phyloP scores from a whole-genome alignment of 2,888 invertebrate species.

The Eumerus sabulonum region DNA sequence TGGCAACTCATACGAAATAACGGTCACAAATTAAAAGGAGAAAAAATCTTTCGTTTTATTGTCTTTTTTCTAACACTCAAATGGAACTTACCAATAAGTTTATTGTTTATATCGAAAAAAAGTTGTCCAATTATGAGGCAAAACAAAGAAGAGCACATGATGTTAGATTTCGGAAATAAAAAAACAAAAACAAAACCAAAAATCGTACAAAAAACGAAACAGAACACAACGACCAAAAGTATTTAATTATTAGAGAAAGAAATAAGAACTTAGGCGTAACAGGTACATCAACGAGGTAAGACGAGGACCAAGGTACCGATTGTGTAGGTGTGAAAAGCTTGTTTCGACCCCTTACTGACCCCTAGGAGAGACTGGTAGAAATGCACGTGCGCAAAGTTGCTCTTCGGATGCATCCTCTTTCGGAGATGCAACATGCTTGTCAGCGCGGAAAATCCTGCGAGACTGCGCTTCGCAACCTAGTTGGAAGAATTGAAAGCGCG shows the following conservation, averaged over 20 bases:
- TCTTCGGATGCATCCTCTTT: too few species aligned
- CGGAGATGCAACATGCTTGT: too few species aligned
- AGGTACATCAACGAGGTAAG: too few species aligned
- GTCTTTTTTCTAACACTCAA: slow-evolving; percentile 65
- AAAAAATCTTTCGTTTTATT: slow-evolving; percentile 53
- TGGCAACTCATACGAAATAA: slow-evolving; percentile 58
- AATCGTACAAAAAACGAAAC: slow-evolving; percentile 47
- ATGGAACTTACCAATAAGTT: slow-evolving; percentile 69
- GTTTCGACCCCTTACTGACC: too few species aligned
- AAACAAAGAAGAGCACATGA: slow-evolving; percentile 73
- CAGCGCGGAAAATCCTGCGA: too few species aligned
- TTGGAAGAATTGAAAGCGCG: too few species aligned
- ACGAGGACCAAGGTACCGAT: too few species aligned
- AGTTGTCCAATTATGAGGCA: slow-evolving; percentile 73
- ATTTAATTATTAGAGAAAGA: slow-evolving; percentile 42
- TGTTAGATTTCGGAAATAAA: slow-evolving; percentile 72
- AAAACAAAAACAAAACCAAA: slow-evolving; percentile 69
- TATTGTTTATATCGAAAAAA: slow-evolving; percentile 68
- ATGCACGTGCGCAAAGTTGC: too few species aligned
- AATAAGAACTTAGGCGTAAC: slow-evolving; percentile 17
- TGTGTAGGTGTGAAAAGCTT: too few species aligned
- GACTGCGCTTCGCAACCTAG: too few species aligned
- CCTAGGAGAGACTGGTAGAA: too few species aligned
- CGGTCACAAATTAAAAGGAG: slow-evolving; percentile 62
- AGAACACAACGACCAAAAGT: slow-evolving; percentile 41